Base-by-base conservation (phyloP, 2,113 vertebrate genomes). In the Nanger granti region DNA sequence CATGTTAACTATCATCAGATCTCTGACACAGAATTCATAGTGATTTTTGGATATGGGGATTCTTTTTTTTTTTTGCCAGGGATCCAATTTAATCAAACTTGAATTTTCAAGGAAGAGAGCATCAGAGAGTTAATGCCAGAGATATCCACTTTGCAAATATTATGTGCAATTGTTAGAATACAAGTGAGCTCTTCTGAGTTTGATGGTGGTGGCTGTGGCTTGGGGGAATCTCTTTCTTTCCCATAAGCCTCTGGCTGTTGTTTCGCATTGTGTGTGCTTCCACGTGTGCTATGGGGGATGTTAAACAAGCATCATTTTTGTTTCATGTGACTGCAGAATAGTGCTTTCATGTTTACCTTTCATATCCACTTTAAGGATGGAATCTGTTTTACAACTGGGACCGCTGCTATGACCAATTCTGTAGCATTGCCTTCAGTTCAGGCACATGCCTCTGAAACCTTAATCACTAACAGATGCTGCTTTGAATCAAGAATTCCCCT, bases 391-490 rank as follows among this genome's bases (percentile, higher is more conserved):
- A 94, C 96, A 93, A 31, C 24, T 57, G 89, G 96, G 94, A 87
- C 80, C 26, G 85, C 55, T 93, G 96, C 94, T 96, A 41, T 57
- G 95, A 96, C 92, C 54, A 12, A 26, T 85, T 91, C 96, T 95
- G 87, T 29, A 97, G 87, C 66, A 4, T 28, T 73, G 95, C 97
- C 91, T 92, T 87, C 69, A 66, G 96, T 94, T 83, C 76, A 97
- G 93, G 90, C 96, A 86, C 87, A 91, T n/a, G 97, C 94, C 96
- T 97, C 96, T 92, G 96, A 94, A 92, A 92, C 54, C 80, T 92
- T 98, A 98, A 98, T 98, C 96, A 87, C 96, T 97, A 98, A 95
- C 98, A 98, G 98, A 98, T 98, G 98, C 94, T 91, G 92, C 44
- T 93, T 90, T 91, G 96, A 94, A 96, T 97, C 85, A 97, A 97